phyloP scores from a whole-genome alignment of 1,140 invertebrate species.

The Pseudoatta argentina region DNA sequence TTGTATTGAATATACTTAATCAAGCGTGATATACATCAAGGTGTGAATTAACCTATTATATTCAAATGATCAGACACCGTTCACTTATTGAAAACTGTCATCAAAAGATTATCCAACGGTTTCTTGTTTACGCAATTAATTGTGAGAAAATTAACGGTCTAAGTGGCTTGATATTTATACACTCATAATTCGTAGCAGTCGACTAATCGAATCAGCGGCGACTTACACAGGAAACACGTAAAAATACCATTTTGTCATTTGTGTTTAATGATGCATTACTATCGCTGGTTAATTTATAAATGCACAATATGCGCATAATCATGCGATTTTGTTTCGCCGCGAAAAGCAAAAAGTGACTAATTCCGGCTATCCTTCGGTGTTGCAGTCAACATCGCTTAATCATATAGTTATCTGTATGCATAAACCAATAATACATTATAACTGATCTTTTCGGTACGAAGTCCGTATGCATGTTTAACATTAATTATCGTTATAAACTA shows the following conservation, averaged over 20 bases:
- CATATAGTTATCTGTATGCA: neutral
- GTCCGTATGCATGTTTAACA: conserved; percentile 13
- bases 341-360: neutral
- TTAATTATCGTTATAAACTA: conserved; percentile 22
- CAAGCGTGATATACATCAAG: neutral
- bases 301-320: neutral
- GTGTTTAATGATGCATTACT: conserved; percentile 15
- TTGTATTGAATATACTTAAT: neutral
- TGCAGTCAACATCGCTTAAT: conserved; percentile 8
- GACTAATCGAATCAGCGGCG: conserved; percentile 1
- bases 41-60: conserved; percentile 40
- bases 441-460: conserved; percentile 10
- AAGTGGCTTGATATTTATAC: neutral
- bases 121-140: conserved; percentile 19
- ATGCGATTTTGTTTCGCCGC: conserved; percentile 15
- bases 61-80: neutral
- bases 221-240: neutral
- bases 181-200: conserved; percentile 21
- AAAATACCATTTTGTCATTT: conserved; percentile 16
- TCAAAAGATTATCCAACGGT: neutral
- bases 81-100: conserved; percentile 28
- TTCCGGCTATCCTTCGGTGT: neutral
- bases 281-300: conserved; percentile 28
- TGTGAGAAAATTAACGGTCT: conserved; percentile 10
- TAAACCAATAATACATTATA: conserved; percentile 17